These are phyloP conservation scores for Bothrops jararaca DNA, from an alignment of 2,113 vertebrate genomes.

Conservation along the genomic window DNA sequence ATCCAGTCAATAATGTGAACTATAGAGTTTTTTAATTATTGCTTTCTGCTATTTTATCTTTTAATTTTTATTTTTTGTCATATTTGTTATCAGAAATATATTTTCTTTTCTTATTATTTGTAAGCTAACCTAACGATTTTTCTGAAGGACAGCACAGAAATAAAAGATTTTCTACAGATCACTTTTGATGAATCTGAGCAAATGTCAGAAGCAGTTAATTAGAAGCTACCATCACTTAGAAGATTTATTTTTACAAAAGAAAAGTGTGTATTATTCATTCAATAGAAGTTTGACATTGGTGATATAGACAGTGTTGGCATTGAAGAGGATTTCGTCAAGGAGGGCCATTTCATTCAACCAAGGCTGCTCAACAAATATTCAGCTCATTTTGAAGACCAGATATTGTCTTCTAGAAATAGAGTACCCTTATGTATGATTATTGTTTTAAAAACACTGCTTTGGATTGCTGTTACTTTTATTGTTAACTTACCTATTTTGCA, in stretches of 20 bases:
- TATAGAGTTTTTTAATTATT: neutral
- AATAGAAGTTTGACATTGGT: neutral
- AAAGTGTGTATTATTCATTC: neutral
- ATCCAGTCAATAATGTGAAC: neutral
- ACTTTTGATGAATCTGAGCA: neutral
- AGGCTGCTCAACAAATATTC: neutral
- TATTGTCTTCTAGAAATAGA: neutral
- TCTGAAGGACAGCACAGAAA: neutral
- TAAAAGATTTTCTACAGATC: neutral
- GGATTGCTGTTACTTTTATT: neutral
- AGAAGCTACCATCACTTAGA: neutral
- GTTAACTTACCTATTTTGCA: neutral
- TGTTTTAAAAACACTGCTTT: neutral
- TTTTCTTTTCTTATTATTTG: neutral
- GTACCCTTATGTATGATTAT: neutral
- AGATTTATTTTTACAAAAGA: neutral
- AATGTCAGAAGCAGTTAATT: neutral
- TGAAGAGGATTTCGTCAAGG: neutral
- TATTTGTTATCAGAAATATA: neutral
- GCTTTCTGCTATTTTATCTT: neutral
- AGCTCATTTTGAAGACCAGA: neutral
- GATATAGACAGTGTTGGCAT: neutral
- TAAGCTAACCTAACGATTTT: neutral
- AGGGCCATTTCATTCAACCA: neutral
- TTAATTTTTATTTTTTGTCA: neutral